Base-by-base conservation (phyloP, 2,797 vertebrate genomes). In the Tapirus indicus region DNA sequence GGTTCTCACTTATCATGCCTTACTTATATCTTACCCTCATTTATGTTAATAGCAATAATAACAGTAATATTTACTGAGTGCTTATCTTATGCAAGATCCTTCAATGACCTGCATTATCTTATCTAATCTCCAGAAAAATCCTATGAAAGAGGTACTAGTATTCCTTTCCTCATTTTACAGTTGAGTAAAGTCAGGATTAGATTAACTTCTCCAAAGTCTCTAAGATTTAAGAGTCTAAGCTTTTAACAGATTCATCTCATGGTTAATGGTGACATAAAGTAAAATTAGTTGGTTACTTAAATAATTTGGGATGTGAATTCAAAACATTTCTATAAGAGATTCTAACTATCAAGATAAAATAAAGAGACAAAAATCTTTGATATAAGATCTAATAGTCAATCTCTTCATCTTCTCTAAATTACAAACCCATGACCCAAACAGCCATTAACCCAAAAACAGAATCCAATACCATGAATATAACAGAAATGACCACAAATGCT, bases 301-400 rank as follows among this genome's bases (percentile, higher is more conserved):
- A 64, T 84, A 94, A 66, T 35, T 52, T 86, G 49, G 7, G 18
- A 25, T 62, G 6, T 79, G 41, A 89, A 79, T 79, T 97, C 7
- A 83, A 96, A 77, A 77, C 16, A 83, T 66, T 92, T 92, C 49
- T 74, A 0, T 80, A 64, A 84, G 11, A 20, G 11, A 72, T 79
- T 95, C 54, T 78, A 49, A 79, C 66, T 86, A 72, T 64, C 32
- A 62, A 77, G 25, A 95, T 88, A 74, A 95, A 88, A 79, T 54
- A 77, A 77, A 68, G 14, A 74, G 3, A 79, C 6, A 89, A 84
- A 93, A 91, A 58, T n/a, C 72, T 80, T 71, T 80, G 52, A 29
- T 17, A n/a, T 68, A 74, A 77, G 17, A 41, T 47, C 10, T 41
- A 62, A 69, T 2, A 60, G 13, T 62, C 49, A 68, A 66, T 56